A percentile compares a stretch with the other conserved stretches of the same genome.
These are phyloP conservation scores for Notocelia uddmanniana DNA, from an alignment of 2,888 invertebrate species.

Conservation along the genomic window DNA sequence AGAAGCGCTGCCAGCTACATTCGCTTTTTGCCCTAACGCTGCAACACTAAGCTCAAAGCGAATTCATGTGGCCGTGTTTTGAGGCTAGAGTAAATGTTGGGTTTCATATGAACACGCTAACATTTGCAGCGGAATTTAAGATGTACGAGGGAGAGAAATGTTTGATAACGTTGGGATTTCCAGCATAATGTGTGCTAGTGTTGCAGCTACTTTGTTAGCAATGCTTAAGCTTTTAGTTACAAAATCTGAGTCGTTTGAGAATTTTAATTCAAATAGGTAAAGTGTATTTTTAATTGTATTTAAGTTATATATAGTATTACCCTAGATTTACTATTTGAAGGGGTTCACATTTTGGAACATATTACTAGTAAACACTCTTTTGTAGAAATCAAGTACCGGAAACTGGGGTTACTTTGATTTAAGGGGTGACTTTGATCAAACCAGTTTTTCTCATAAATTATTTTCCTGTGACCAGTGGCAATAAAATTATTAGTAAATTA, in stretches of 20 bases:
- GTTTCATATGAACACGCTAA: constrained; percentile 26
- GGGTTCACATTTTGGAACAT: no score
- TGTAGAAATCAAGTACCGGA: no score
- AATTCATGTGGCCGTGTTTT: constrained; percentile 47
- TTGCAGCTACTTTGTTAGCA: background rate
- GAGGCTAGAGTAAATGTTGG: constrained; percentile 33
- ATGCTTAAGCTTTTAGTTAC: background rate
- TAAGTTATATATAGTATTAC: no score
- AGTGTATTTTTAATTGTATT: background rate
- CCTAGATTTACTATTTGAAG: no score
- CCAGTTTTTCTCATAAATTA: no score
- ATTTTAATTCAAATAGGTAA: background rate
- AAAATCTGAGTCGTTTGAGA: background rate
- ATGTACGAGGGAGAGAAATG: constrained; percentile 1
- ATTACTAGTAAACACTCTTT: no score
- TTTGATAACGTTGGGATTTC: constrained; percentile 10
- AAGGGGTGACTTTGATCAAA: no score
- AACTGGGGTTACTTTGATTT: no score
- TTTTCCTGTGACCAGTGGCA: no score
- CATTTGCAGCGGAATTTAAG: constrained; percentile 14
- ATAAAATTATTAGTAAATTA: no score
- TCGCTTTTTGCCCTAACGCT: constrained; percentile 67
- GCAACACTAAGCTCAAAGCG: constrained; percentile 60
- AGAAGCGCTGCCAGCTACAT: constrained; percentile 61
- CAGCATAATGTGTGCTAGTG: background rate